phyloP scores from a whole-genome alignment of 2,888 invertebrate genomes.

The Tromatobia lineatoria region DNA sequence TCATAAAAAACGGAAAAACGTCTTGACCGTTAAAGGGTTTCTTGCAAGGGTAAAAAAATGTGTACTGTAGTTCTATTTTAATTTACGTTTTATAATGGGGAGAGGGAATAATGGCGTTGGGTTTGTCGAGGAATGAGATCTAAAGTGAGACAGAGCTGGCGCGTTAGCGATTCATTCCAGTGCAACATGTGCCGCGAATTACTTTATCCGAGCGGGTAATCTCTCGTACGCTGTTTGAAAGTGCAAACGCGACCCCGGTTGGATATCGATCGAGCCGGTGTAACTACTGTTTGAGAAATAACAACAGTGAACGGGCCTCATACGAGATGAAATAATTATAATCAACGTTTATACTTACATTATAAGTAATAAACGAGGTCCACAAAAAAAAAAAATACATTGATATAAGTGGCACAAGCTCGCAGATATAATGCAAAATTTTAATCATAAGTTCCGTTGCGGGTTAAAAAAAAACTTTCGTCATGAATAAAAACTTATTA shows the following conservation, averaged over 20 bases:
- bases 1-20: no score
- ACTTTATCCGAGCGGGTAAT: constrained; percentile 74
- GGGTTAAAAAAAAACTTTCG: no score
- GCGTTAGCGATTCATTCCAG: constrained; percentile 65
- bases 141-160: constrained; percentile 39
- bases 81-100: neutral
- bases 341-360: neutral
- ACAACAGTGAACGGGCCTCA: neutral
- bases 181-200: constrained; percentile 72
- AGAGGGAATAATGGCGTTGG: neutral
- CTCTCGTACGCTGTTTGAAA: constrained; percentile 74
- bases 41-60: neutral
- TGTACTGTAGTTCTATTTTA: constrained; percentile 9
- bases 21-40: neutral
- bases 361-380: no score
- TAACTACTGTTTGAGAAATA: neutral
- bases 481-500: no score
- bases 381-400: no score
- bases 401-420: no score
- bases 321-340: neutral
- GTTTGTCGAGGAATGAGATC: constrained; percentile 57
- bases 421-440: no score
- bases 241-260: constrained; percentile 50
- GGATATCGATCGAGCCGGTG: constrained; percentile 45
- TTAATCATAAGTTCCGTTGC: no score